These are phyloP conservation scores for Myotis brandtii DNA, from an alignment of 2,113 vertebrate genomes.

Conservation along the genomic window DNA sequence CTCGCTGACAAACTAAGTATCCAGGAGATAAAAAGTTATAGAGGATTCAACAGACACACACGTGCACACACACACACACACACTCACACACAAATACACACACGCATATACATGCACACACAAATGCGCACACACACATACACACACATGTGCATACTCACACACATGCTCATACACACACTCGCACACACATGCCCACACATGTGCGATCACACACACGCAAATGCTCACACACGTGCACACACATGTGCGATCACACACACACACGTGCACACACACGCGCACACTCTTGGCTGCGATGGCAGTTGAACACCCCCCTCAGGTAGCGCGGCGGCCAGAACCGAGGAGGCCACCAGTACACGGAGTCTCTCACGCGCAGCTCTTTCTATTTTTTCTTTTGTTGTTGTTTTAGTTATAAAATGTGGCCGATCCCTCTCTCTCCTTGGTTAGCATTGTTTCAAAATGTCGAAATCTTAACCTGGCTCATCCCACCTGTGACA, in stretches of 20 bases:
- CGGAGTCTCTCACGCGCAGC: not conserved
- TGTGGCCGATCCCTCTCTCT: not conserved
- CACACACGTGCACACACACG: not conserved
- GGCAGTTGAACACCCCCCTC: slow-evolving; percentile 6
- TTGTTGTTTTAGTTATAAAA: not conserved
- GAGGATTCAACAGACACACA: not conserved
- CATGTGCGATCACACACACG: not conserved
- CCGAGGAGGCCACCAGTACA: not conserved
- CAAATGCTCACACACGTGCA: not conserved
- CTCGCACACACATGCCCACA: too few relatives aligned
- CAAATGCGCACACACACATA: too few relatives aligned
- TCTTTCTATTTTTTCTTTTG: not conserved
- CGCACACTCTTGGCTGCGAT: not conserved
- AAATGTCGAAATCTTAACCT: not conserved
- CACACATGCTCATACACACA: too few relatives aligned
- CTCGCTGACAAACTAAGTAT: slow-evolving; percentile 54
- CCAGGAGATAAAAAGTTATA: slow-evolving; percentile 62
- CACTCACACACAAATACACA: not conserved
- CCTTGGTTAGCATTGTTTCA: not conserved
- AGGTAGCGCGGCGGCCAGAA: not conserved
- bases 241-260: too few relatives aligned
- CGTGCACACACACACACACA: not conserved
- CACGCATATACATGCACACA: too few relatives aligned
- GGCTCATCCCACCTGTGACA: not conserved
- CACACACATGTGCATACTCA: too few relatives aligned